Percentiles rank a stretch among this genome's conserved stretches.
These are phyloP conservation scores for Pao palembangensis DNA, from an alignment of 2,113 vertebrate species.

Conservation along the genomic window DNA sequence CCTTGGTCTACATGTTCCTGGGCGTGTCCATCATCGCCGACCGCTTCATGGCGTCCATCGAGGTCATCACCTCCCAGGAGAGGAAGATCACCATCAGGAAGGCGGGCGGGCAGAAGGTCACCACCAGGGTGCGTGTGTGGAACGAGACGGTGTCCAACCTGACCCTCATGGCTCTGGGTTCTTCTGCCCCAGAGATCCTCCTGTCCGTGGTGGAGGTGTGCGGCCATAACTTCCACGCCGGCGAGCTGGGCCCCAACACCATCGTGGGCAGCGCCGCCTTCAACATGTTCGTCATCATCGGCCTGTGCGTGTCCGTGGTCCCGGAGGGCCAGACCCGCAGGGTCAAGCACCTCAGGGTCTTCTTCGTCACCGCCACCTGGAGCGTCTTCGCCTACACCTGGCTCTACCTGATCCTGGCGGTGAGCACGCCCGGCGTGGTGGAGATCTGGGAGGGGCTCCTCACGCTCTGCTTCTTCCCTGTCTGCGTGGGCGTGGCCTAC, in stretches of 20 bases:
- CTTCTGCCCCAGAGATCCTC: slow-evolving; percentile 93
- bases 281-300: slow-evolving; percentile 99
- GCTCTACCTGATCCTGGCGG: slow-evolving; percentile 94
- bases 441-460: slow-evolving; percentile 96
- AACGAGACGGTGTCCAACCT: slow-evolving; percentile 97
- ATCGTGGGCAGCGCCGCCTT: slow-evolving; percentile 97
- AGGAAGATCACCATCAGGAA: slow-evolving; percentile 92
- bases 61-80: slow-evolving; percentile 97
- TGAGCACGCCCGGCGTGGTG: slow-evolving; percentile 88
- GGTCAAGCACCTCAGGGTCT: slow-evolving; percentile 93
- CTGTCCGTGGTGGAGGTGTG: slow-evolving; percentile 96
- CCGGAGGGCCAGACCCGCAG: slow-evolving; percentile 89
- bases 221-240: slow-evolving; percentile 88
- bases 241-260: slow-evolving; percentile 94
- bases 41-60: slow-evolving; percentile 98
- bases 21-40: slow-evolving; percentile 97
- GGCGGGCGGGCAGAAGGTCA: slow-evolving; percentile 88
- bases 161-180: slow-evolving; percentile 95
- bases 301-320: slow-evolving; percentile 91
- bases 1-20: slow-evolving; percentile 92
- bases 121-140: slow-evolving; percentile 92
- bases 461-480: slow-evolving; percentile 94
- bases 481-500: slow-evolving; percentile 92
- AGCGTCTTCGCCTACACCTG: slow-evolving; percentile 96
- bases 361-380: slow-evolving; percentile 95